Conservation (phyloP, 2,797 vertebrate species). For the Scolopax bukidnonensis region DNA sequence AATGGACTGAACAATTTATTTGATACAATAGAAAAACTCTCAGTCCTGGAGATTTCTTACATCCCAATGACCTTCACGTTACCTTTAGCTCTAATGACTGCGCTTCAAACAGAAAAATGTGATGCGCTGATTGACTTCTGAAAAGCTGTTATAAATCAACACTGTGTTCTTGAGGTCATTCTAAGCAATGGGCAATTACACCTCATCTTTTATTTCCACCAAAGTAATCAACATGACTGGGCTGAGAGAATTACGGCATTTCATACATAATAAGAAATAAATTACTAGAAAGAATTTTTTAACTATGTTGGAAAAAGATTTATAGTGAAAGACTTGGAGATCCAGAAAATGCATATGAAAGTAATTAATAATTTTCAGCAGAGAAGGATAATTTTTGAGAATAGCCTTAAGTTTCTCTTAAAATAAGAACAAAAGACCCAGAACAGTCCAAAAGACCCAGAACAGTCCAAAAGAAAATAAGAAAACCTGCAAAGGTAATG, state of each 20-base stretch:
- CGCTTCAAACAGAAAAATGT: neutral
- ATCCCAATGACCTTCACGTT: neutral
- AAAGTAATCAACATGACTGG: conserved; percentile 43
- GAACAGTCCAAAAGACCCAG: neutral
- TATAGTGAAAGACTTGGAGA: neutral
- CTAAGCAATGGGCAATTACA: conserved; percentile 50
- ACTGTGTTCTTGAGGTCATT: conserved; percentile 22
- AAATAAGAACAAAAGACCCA: neutral
- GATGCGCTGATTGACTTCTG: conserved; percentile 32
- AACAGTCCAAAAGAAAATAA: neutral
- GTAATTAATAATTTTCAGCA: conserved; percentile 30
- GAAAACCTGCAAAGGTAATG: neutral
- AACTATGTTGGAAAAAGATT: conserved; percentile 9
- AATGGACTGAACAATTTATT: neutral
- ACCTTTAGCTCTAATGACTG: conserved; percentile 19
- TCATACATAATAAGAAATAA: conserved; percentile 27
- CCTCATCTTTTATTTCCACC: conserved; percentile 29
- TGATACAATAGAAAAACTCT: neutral
- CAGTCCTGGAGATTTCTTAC: neutral
- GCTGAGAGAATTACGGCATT: neutral
- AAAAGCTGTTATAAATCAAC: conserved; percentile 46
- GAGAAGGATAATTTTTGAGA: neutral
- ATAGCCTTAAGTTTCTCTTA: neutral
- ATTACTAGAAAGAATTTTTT: conserved; percentile 25
- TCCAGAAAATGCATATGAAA: conserved; percentile 7